These are phyloP conservation scores for Megalops atlanticus DNA, from an alignment of 2,113 vertebrate species.

Conservation along the genomic window DNA sequence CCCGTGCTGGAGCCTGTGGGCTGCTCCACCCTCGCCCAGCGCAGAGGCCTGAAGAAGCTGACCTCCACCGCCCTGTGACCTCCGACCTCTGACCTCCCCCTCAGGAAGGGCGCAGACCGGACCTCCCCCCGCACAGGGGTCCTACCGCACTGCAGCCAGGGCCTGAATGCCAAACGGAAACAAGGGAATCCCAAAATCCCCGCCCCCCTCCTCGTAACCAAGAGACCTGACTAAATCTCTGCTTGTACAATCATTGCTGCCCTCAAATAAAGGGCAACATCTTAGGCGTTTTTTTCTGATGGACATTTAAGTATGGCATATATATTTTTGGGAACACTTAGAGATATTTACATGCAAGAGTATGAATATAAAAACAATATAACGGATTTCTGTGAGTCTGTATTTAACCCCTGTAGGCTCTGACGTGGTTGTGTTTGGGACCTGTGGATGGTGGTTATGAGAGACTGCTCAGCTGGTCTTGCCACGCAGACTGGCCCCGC, in stretches of 20 bases:
- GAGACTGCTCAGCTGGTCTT: background rate
- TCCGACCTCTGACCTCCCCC: constrained; percentile 1
- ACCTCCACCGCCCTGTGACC: constrained; percentile 86
- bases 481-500: too few relatives aligned
- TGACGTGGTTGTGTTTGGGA: background rate
- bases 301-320: background rate
- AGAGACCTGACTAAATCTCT: constrained; percentile 20
- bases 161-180: constrained; percentile 29
- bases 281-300: background rate
- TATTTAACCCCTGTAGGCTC: background rate
- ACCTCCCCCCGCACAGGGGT: background rate
- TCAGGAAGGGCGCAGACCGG: background rate
- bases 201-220: constrained; percentile 23
- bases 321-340: constrained; percentile 6
- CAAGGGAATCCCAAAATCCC: constrained; percentile 34
- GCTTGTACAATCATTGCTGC: constrained; percentile 33
- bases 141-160: background rate
- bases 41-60: constrained; percentile 89
- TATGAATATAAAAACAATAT: background rate
- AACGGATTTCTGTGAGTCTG: background rate
- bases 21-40: constrained; percentile 86
- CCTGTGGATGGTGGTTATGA: background rate
- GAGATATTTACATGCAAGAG: constrained; percentile 1
- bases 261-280: constrained; percentile 19
- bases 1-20: constrained; percentile 86